Evolutionary conservation across 2,797 vertebrate species (phyloP).

Genomic region (Oreortyx pictus): DNA sequence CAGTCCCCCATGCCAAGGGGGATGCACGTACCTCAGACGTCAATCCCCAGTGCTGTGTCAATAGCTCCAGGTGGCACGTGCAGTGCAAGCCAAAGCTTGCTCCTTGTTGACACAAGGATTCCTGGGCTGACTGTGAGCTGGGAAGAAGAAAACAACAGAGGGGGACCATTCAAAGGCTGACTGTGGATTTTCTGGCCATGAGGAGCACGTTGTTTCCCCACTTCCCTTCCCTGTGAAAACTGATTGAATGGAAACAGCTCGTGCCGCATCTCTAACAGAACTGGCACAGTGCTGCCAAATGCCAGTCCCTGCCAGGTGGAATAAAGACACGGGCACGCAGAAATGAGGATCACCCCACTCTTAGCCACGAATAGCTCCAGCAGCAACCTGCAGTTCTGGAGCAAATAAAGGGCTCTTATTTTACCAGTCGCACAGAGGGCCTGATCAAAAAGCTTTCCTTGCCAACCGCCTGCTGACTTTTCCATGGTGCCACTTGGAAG

Average conservation of each 20-base stretch:
- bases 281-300: not conserved
- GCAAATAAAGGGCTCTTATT: slow-evolving; percentile 3
- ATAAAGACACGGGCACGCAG: not conserved
- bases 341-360: not conserved
- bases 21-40: not conserved
- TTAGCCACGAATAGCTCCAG: not conserved
- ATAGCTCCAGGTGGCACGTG: not conserved
- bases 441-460: not conserved
- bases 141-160: not conserved
- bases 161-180: not conserved
- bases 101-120: slow-evolving; percentile 23
- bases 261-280: not conserved
- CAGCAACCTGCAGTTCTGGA: accelerated
- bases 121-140: not conserved
- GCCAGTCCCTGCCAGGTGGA: not conserved
- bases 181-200: not conserved
- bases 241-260: not conserved
- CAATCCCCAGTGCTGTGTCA: not conserved
- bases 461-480: not conserved
- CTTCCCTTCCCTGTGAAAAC: not conserved
- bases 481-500: slow-evolving; percentile 3
- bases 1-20: not conserved
- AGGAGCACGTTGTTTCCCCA: not conserved
- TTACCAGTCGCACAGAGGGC: not conserved
- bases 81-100: slow-evolving; percentile 32